A percentile compares a stretch with the other conserved stretches of the same genome.
Conservation (phyloP, 2,797 vertebrate genomes). For the Podarcis lilfordi region DNA sequence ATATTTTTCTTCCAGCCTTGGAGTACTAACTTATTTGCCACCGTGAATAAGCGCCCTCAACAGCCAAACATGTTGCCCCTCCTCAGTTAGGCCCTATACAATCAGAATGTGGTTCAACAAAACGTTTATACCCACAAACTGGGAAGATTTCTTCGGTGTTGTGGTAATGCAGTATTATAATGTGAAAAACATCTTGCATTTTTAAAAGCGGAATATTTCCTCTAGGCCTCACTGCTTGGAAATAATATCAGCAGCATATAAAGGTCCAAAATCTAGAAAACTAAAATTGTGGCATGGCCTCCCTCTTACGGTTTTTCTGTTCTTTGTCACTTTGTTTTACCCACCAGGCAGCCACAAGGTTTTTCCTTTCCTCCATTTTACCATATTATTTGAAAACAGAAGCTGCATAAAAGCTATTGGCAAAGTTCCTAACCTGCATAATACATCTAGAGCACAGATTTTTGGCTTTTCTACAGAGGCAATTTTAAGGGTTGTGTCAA, state of each 20-base stretch:
- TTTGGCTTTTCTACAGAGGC: neutral
- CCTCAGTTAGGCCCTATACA: too few relatives aligned
- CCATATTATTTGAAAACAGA: neutral
- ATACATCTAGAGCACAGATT: neutral
- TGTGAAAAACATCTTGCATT: neutral
- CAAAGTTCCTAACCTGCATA: neutral
- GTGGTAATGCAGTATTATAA: neutral
- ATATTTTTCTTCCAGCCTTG: too few relatives aligned
- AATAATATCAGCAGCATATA: neutral
- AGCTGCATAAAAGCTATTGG: neutral
- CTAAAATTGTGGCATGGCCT: neutral
- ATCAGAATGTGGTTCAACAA: too few relatives aligned
- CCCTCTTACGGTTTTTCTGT: neutral
- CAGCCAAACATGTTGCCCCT: too few relatives aligned
- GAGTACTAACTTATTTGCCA: too few relatives aligned
- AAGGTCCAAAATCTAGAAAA: neutral
- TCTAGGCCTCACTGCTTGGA: neutral
- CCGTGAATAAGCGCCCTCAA: too few relatives aligned
- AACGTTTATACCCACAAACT: too few relatives aligned
- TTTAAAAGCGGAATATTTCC: neutral
- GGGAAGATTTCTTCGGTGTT: too few relatives aligned
- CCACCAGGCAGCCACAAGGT: neutral
- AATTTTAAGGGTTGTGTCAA: neutral
- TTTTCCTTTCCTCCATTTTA: neutral
- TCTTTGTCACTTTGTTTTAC: neutral